Evolutionary conservation across 2,797 vertebrate species (phyloP).

Genomic region (Labeo calbasu): DNA sequence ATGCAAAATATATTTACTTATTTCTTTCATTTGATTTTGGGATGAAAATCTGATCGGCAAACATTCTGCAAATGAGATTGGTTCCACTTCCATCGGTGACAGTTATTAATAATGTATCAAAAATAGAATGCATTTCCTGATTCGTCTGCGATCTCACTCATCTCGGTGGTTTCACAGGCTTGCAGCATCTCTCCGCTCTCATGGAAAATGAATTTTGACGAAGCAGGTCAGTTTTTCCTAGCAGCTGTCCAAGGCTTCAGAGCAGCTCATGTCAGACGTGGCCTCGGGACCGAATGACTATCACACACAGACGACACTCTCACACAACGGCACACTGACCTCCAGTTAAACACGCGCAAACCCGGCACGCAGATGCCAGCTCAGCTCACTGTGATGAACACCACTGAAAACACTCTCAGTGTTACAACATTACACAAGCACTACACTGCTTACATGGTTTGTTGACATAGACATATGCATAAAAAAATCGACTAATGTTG

Average conservation of each 20-base stretch:
- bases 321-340: not conserved
- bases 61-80: not conserved
- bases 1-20: not conserved
- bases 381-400: not conserved
- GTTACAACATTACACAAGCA: not conserved
- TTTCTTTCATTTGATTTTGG: not conserved
- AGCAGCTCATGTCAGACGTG: not conserved
- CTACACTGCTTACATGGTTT: not conserved
- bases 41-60: not conserved
- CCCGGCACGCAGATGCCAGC: not conserved
- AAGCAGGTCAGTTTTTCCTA: not conserved
- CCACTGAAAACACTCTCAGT: too few relatives aligned
- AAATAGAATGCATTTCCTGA: not conserved
- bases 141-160: not conserved
- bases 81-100: not conserved
- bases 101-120: not conserved
- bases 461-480: not conserved
- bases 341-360: not conserved
- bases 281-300: not conserved
- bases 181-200: not conserved
- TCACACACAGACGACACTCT: not conserved
- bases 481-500: not conserved
- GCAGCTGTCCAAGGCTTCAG: constrained; percentile 1
- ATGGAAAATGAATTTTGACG: not conserved
- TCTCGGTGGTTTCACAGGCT: not conserved